Evolutionary conservation across 2,888 invertebrate species (phyloP), one percentile per base, ranked within the genome.

Genomic region (Lochmaea capreae): DNA sequence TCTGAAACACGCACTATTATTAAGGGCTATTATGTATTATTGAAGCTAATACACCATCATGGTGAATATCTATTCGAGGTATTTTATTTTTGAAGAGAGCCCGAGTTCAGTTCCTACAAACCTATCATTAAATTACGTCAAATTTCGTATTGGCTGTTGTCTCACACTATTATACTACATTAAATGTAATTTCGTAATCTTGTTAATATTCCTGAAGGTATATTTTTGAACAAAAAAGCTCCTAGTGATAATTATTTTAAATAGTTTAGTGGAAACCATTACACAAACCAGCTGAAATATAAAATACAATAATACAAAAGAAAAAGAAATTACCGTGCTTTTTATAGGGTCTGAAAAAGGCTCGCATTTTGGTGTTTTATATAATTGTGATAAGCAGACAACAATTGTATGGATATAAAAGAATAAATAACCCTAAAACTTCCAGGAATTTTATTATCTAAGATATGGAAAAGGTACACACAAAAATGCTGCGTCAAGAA

Each of bases 1-100:
- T 78, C 74, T 78, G 76, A 78, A 80, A 79, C 87, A 87, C 87
- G 86, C 85, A 87, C 87, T 86, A 81, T 87, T 87, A 87, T 87
- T 87, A 87, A 79, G 86, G 86, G 84, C 86, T 86, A 87, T 87
- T 87, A 87, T 85, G 85, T 87, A 83, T 86, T 87, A 87, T 87
- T 86, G 87, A 85, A 85, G 86, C 84, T 87, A 86, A 86, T 86
- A 86, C 85, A 84, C 85, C 83, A 75, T 75, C 83, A 75, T 75
- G 83, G 83, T 81, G 84, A 84, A 85, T 85, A 85, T 86, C 85
- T 84, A 80, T 82, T 79, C 81, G 82, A 82, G 81, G 82, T 83
- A 83, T 72, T 69, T 62, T 63, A 63, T 63, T 63, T 63, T 84
- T 84, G 84, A 84, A 84, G 83, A 83, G 83, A 77, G 76, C 61